phyloP scores from a whole-genome alignment of 1,140 invertebrate species.

The Asobara japonica region DNA sequence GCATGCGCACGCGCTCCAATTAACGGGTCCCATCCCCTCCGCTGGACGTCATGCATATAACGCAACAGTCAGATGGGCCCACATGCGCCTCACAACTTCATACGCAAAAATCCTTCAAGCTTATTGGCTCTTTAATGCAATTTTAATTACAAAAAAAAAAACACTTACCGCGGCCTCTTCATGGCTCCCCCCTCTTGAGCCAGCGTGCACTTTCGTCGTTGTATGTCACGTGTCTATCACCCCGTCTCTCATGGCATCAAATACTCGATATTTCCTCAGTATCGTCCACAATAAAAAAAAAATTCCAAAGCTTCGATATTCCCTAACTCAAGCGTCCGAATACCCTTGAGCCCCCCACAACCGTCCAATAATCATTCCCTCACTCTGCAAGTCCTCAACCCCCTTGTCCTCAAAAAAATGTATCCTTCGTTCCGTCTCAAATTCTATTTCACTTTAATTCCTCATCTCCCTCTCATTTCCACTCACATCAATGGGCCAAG shows the following conservation, averaged over 20 bases:
- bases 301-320: not conserved
- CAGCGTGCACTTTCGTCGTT: slow-evolving; percentile 45
- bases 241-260: slow-evolving; percentile 48
- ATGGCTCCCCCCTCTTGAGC: slow-evolving; percentile 42
- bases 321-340: not conserved
- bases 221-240: slow-evolving; percentile 57
- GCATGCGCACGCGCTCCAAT: too few species aligned
- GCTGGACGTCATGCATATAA: too few species aligned
- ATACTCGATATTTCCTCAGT: not conserved
- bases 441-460: not conserved
- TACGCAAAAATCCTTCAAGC: too few species aligned
- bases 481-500: slow-evolving; percentile 9
- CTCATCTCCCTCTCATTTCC: not conserved
- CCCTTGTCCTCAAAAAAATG: not conserved
- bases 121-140: too few species aligned
- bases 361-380: not conserved
- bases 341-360: not conserved
- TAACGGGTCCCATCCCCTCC: too few species aligned
- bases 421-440: not conserved
- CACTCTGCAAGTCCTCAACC: not conserved
- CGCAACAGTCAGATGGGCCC: too few species aligned
- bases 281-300: not conserved
- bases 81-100: too few species aligned
- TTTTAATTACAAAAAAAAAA: slow-evolving; percentile 16
- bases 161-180: slow-evolving; percentile 58